Percentiles rank a stretch among this genome's conserved stretches.
Conservation (phyloP, 2,888 invertebrate genomes). For the Aporophyla nigra region DNA sequence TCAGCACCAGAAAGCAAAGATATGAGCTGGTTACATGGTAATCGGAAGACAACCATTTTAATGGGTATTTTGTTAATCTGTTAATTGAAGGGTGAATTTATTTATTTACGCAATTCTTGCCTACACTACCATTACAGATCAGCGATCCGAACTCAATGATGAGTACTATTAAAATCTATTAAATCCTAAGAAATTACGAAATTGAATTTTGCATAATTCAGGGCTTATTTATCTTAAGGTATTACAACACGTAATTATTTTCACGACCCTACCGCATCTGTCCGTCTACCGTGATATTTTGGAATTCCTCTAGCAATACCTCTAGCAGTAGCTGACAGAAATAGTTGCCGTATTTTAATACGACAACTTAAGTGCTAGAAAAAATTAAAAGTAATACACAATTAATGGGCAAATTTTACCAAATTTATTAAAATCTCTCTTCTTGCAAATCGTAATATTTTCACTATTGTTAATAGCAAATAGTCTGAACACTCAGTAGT, state of each 20-base stretch:
- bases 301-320: neutral
- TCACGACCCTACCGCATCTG: neutral
- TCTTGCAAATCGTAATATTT: too few species aligned
- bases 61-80: neutral
- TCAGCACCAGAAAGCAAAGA: too few species aligned
- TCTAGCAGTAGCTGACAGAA: neutral
- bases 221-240: neutral
- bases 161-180: too few species aligned
- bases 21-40: neutral
- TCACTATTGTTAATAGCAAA: neutral
- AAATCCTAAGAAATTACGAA: too few species aligned
- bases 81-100: too few species aligned
- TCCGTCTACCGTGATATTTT: neutral
- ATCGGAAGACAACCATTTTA: neutral
- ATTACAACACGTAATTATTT: neutral
- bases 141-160: too few species aligned
- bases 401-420: neutral
- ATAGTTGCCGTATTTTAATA: neutral
- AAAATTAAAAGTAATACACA: too few species aligned
- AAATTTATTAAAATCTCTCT: too few species aligned
- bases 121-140: too few species aligned
- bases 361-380: too few species aligned
- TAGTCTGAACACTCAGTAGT: neutral
- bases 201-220: too few species aligned
- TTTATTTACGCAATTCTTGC: too few species aligned